Evolutionary conservation across 2,113 vertebrate genomes (phyloP), one percentile per base, ranked within the genome.

Genomic region (Oncorhynchus nerka): DNA sequence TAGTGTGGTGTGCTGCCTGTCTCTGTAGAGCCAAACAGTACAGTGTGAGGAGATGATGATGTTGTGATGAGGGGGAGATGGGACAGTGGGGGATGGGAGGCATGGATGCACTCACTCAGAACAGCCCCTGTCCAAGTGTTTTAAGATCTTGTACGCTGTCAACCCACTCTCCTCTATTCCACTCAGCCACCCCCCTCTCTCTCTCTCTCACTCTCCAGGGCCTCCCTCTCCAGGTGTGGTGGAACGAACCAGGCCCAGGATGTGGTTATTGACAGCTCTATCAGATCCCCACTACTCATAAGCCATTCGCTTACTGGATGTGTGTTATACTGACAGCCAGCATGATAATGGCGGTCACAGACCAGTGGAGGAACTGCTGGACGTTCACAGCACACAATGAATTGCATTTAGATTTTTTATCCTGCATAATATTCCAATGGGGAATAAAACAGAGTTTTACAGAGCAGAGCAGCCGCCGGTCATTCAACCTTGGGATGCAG

Each of bases 291-390:
- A 84, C 90, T 86, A 89, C 90, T 91, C 87, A 93, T 77, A 80
- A 85, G 92, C 90, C 89, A 89, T 91, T 92, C 92, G 6, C 55
- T 15, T 57, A 86, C 90, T 92, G 93, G 88, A 26, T 77, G 79
- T 91, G 85, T 87, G 80, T 91, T 89, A 91, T 81, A 87, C 89
- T 93, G 94, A 94, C 94, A 95, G 94, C 93, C 89, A 92, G 93
- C 95, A 95, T 95, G 94, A 95, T 95, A 94, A 95, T 94, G 89
- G 90, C 90, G 91, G 92, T 94, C 93, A 93, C 93, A 94, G 93
- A 92, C 93, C 93, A 93, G 92, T 88, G 92, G 84, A 84, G 91
- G 86, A 94, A 89, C 92, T 90, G 90, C 86, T 92, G 88, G 92
- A 90, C 92, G 92, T 91, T 92, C 91, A 91, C 90, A 90, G 85